phyloP scores from a whole-genome alignment of 1,140 invertebrate genomes.

The Camponotus floridanus region DNA sequence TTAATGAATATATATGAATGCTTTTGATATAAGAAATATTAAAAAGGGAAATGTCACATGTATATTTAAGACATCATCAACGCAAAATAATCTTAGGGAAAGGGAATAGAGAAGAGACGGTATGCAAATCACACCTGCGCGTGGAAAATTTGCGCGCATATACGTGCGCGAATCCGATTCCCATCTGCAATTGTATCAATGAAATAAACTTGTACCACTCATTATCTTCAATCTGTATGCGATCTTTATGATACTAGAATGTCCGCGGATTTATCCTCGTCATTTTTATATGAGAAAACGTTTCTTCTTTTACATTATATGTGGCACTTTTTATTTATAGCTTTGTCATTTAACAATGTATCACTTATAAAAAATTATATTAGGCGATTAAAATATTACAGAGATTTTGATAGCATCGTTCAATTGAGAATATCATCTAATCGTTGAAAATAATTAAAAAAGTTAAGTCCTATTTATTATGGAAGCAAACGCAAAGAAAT shows the following conservation, averaged over 20 bases:
- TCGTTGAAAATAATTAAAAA: slow-evolving; percentile 26
- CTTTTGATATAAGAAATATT: slow-evolving; percentile 41
- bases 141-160: background rate
- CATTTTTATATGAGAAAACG: slow-evolving; percentile 3
- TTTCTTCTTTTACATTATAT: background rate
- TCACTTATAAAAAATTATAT: slow-evolving; percentile 1
- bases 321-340: background rate
- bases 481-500: background rate
- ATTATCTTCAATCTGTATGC: slow-evolving; percentile 62
- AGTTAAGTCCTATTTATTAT: slow-evolving; percentile 18
- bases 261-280: background rate
- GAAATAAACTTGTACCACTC: slow-evolving; percentile 55
- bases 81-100: slow-evolving; percentile 13
- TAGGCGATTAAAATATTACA: background rate
- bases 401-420: too few relatives aligned
- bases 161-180: background rate
- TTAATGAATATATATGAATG: background rate
- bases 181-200: slow-evolving; percentile 55
- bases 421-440: too few relatives aligned
- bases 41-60: slow-evolving; percentile 47
- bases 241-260: background rate
- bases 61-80: slow-evolving; percentile 54
- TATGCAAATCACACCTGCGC: background rate
- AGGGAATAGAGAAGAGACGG: background rate
- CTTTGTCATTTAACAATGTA: background rate